These are phyloP conservation scores for Aldabrachelys gigantea DNA, from an alignment of 2,113 vertebrate genomes.

Conservation along the genomic window DNA sequence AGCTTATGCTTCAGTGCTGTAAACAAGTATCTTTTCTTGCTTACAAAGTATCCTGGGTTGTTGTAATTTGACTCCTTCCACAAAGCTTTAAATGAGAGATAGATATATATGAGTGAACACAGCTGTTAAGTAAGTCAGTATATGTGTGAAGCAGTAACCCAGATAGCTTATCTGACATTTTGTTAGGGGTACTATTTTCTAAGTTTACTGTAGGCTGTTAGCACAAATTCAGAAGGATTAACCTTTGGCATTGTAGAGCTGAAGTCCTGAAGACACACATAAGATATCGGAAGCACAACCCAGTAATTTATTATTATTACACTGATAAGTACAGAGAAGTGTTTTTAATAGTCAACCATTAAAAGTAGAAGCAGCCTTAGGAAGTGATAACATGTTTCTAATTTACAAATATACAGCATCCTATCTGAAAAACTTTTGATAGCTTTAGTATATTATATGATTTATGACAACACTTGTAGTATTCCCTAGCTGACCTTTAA, in stretches of 20 bases:
- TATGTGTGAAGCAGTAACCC: neutral
- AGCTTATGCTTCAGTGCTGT: neutral
- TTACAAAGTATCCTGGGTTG: slow-evolving; percentile 14
- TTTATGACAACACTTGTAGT: neutral
- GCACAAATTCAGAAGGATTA: slow-evolving; percentile 11
- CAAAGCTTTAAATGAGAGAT: neutral
- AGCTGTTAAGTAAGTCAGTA: neutral
- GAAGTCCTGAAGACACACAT: neutral
- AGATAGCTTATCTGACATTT: neutral
- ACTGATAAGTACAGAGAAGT: neutral
- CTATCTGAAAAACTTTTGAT: neutral
- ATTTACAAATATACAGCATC: neutral
- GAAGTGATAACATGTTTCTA: neutral
- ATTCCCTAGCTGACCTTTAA: neutral
- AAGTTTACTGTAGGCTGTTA: slow-evolving; percentile 2
- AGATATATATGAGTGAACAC: neutral
- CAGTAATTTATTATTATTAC: neutral
- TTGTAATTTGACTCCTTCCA: slow-evolving; percentile 8
- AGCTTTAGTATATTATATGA: neutral
- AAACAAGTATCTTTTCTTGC: slow-evolving; percentile 27
- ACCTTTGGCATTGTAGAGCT: neutral
- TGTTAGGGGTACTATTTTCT: neutral
- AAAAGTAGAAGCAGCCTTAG: neutral
- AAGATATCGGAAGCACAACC: neutral
- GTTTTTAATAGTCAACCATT: neutral